These are phyloP conservation scores for Drosophila eohydei DNA, from an alignment of 2,888 invertebrate genomes.

Conservation along the genomic window DNA sequence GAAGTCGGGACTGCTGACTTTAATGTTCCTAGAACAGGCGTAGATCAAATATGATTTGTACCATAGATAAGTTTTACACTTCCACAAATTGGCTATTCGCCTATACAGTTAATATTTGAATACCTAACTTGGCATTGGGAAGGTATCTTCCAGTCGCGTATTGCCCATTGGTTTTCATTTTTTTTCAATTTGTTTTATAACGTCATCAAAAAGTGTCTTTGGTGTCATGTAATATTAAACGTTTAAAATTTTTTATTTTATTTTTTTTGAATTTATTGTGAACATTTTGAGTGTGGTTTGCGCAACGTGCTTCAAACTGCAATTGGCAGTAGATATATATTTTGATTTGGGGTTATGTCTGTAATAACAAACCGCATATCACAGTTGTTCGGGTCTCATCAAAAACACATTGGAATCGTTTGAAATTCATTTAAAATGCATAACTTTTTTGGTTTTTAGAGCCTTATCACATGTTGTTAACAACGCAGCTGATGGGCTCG, in stretches of 20 bases:
- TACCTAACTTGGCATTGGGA: too few species aligned
- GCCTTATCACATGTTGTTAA: conserved; percentile 57
- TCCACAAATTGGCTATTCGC: too few species aligned
- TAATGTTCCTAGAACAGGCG: too few species aligned
- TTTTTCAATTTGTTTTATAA: conserved; percentile 37
- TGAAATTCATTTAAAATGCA: conserved; percentile 73
- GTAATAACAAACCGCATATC: conserved; percentile 60
- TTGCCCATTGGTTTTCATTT: not conserved
- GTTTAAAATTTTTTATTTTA: not conserved
- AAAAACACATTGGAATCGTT: conserved; percentile 73
- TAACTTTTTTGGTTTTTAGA: conserved; percentile 51
- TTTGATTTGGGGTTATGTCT: conserved; percentile 22
- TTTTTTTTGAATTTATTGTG: conserved; percentile 17
- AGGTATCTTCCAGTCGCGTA: not conserved
- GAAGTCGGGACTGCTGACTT: not conserved
- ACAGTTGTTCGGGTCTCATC: conserved; percentile 55
- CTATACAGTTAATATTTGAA: too few species aligned
- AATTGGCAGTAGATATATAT: conserved; percentile 42
- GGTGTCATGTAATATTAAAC: conserved; percentile 66
- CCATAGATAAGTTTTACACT: too few species aligned
- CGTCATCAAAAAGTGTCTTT: conserved; percentile 67
- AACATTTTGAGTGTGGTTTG: conserved; percentile 50
- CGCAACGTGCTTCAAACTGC: conserved; percentile 70
- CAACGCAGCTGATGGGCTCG: conserved; percentile 37
- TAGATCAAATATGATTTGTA: too few species aligned